Percentiles rank a stretch among this genome's conserved stretches.
Evolutionary conservation across 2,113 vertebrate genomes (phyloP).

Genomic region (Pomatorhinus ruficollis): DNA sequence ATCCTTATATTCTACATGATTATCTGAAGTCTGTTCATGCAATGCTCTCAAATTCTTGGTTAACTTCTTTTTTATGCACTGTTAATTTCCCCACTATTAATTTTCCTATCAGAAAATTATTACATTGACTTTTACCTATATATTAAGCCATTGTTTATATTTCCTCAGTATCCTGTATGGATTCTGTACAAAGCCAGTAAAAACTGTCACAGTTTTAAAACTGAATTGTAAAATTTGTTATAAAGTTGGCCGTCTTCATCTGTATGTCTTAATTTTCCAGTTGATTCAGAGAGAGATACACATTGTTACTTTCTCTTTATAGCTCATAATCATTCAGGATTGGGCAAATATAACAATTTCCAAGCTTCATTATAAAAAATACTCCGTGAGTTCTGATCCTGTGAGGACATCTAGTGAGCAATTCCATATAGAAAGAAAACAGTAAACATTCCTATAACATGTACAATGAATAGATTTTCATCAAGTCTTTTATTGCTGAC

Average conservation of each 20-base stretch:
- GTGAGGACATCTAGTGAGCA: constrained; percentile 63
- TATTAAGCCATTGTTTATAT: neutral
- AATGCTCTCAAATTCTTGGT: neutral
- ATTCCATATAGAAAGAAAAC: neutral
- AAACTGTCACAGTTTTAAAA: neutral
- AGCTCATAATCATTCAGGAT: neutral
- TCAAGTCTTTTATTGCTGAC: neutral
- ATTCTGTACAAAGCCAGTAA: neutral
- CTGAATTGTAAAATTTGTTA: neutral
- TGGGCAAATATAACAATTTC: neutral
- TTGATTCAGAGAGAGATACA: neutral
- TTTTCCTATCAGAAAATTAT: neutral
- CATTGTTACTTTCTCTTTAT: neutral
- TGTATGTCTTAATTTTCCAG: neutral
- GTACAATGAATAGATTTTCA: neutral
- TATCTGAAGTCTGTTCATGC: neutral
- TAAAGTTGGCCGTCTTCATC: neutral
- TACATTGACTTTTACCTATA: neutral
- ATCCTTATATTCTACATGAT: neutral
- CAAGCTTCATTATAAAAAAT: neutral
- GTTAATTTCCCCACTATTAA: neutral
- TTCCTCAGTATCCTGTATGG: neutral
- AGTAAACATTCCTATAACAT: neutral
- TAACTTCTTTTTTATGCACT: neutral
- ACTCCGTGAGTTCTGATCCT: constrained; percentile 21